A percentile compares a stretch with the other conserved stretches of the same genome.
Conservation (phyloP, 2,797 vertebrate species). For the Lophotriccus pileatus region DNA sequence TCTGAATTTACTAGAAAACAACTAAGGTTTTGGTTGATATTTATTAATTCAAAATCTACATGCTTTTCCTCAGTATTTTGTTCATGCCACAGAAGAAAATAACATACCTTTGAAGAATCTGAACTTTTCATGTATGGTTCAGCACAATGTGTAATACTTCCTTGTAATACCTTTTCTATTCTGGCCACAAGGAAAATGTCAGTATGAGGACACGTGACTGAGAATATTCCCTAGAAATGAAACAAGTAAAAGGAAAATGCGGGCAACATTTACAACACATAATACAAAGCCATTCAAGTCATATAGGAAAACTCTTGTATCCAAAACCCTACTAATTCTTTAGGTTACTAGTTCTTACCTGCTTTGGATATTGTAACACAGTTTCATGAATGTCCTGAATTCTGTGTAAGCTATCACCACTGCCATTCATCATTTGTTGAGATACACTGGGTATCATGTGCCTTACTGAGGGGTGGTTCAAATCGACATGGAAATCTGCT, state of each 20-base stretch:
- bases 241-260: neutral
- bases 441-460: slow-evolving; percentile 80
- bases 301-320: neutral
- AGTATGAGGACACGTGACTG: slow-evolving; percentile 93
- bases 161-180: slow-evolving; percentile 95
- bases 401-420: slow-evolving; percentile 66
- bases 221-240: slow-evolving; percentile 87
- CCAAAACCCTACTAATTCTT: neutral
- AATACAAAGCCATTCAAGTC: neutral
- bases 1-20: neutral
- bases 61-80: neutral
- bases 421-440: slow-evolving; percentile 80
- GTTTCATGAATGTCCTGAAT: slow-evolving; percentile 77
- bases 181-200: slow-evolving; percentile 97
- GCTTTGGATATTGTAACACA: slow-evolving; percentile 86
- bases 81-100: neutral
- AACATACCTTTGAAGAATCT: slow-evolving; percentile 90
- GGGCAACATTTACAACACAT: neutral
- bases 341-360: slow-evolving; percentile 75
- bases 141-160: slow-evolving; percentile 92
- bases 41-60: neutral
- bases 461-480: slow-evolving; percentile 89
- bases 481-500: slow-evolving; percentile 93
- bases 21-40: neutral
- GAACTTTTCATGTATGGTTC: slow-evolving; percentile 97